phyloP scores from a whole-genome alignment of 2,113 vertebrate genomes.

The Elephantulus edwardii region DNA sequence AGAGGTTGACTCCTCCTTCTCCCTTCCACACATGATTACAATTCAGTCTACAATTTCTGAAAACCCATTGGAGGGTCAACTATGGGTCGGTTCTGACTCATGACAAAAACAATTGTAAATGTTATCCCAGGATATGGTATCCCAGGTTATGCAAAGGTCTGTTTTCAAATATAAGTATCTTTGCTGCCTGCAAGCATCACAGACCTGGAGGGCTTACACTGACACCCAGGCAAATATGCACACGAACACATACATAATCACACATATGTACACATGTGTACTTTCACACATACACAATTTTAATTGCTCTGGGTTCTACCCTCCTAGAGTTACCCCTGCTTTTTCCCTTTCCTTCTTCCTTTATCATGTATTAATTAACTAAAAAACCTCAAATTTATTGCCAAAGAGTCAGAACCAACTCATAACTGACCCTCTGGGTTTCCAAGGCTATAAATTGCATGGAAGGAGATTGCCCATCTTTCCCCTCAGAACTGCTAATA shows the following conservation, averaged over 20 bases:
- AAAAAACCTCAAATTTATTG: no score
- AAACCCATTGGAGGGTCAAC: no score
- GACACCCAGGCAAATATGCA: neutral
- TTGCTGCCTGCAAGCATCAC: neutral
- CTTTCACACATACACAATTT: no score
- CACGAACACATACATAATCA: neutral
- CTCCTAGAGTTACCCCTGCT: neutral
- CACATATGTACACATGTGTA: neutral
- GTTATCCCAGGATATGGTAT: neutral
- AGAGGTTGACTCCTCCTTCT: neutral
- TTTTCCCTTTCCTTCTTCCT: neutral
- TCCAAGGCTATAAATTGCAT: no score
- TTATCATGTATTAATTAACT: neutral
- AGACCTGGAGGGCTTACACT: accelerated
- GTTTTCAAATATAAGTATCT: neutral
- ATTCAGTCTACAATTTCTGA: neutral
- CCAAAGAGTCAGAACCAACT: no score
- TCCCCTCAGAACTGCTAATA: no score
- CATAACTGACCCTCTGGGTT: no score
- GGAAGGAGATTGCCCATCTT: no score
- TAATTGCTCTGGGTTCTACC: no score
- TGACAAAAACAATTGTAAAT: no score
- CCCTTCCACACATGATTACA: neutral
- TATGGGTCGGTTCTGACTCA: no score
- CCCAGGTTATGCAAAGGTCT: neutral